Conservation (phyloP, 1,140 invertebrate species). For the Caenorhabditis brenneri region DNA sequence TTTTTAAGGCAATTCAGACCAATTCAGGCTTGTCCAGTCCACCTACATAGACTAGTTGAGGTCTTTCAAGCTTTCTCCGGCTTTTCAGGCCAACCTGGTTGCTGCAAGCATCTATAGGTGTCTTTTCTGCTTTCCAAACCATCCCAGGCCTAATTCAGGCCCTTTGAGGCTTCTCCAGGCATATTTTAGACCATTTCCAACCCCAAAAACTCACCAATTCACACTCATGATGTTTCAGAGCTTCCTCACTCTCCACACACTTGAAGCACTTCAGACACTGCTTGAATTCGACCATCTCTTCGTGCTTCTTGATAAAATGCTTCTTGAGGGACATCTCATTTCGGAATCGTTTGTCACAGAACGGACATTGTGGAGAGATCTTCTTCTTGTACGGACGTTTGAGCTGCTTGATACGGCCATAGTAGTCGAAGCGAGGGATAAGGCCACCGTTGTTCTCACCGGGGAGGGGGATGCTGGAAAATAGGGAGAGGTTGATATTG, state of each 20-base stretch:
- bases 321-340: conserved; percentile 70
- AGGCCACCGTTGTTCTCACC: conserved; percentile 1
- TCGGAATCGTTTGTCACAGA: conserved; percentile 69
- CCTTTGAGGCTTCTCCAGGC: too few species aligned
- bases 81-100: too few species aligned
- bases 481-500: neutral
- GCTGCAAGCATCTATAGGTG: too few species aligned
- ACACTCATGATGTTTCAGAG: conserved; percentile 64
- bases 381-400: conserved; percentile 59
- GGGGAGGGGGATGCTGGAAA: conserved; percentile 45
- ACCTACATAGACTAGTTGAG: too few species aligned
- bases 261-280: conserved; percentile 71
- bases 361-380: conserved; percentile 69
- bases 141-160: too few species aligned
- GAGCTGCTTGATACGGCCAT: neutral
- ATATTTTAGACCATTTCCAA: neutral
- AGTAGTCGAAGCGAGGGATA: neutral
- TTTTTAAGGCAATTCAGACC: too few species aligned
- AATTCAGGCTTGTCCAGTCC: too few species aligned
- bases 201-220: conserved; percentile 54
- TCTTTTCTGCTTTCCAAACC: too few species aligned
- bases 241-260: conserved; percentile 60
- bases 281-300: conserved; percentile 66
- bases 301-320: conserved; percentile 65
- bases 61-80: too few species aligned